phyloP scores from a whole-genome alignment of 2,888 invertebrate species.

The Siphonodentalium dalli region DNA sequence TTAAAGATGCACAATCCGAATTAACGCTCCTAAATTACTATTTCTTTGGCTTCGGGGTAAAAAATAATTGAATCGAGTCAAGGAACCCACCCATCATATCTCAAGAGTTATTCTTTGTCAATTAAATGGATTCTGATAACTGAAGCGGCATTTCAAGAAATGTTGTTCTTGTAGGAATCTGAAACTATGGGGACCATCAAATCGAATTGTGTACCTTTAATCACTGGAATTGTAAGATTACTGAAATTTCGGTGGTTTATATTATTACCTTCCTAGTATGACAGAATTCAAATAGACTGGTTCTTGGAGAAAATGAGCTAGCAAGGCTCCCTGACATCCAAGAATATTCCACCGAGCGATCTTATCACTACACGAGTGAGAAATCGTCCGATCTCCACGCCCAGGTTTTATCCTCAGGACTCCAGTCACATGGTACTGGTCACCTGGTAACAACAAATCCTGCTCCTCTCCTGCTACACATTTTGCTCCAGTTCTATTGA shows the following conservation, averaged over 20 bases:
- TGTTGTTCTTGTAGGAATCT: too few species aligned
- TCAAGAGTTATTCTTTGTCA: too few species aligned
- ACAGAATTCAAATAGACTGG: conserved; percentile 77
- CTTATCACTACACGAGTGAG: conserved; percentile 95
- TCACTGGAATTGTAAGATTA: not conserved
- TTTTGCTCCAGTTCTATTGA: conserved; percentile 90
- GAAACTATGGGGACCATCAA: too few species aligned
- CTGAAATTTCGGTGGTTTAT: too few species aligned
- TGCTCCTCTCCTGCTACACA: conserved; percentile 70
- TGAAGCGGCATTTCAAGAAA: too few species aligned
- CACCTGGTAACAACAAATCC: conserved; percentile 72
- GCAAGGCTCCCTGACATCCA: conserved; percentile 82
- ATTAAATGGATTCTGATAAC: too few species aligned
- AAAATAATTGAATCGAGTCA: too few species aligned
- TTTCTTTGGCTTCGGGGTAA: too few species aligned
- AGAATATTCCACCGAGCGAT: conserved; percentile 86
- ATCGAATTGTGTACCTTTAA: too few species aligned
- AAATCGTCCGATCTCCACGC: conserved; percentile 84
- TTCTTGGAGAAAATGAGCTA: conserved; percentile 73
- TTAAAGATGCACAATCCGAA: too few species aligned
- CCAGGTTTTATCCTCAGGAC: conserved; percentile 87
- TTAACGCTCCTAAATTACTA: too few species aligned
- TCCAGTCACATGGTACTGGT: conserved; percentile 77
- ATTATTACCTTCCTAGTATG: conserved; percentile 76
- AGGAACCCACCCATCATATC: too few species aligned